phyloP scores from a whole-genome alignment of 1,140 invertebrate genomes.

The Aphis craccivora region DNA sequence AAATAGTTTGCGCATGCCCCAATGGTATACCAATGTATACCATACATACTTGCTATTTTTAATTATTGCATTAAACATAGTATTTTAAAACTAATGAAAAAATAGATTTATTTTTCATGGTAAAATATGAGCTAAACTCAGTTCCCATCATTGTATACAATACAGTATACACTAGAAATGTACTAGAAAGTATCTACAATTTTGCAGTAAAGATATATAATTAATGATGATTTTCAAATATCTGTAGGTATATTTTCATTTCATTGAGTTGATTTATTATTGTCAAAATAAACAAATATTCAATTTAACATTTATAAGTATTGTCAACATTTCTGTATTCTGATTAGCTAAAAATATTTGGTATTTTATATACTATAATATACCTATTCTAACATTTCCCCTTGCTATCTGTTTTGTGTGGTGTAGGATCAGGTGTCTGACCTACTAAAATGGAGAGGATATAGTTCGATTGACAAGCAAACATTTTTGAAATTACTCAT shows the following conservation, averaged over 20 bases:
- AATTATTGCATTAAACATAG: background rate
- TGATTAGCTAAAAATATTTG: background rate
- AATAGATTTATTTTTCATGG: background rate
- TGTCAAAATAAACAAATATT: background rate
- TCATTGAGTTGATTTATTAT: background rate
- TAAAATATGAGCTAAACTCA: background rate
- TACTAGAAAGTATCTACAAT: background rate
- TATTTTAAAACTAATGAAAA: background rate
- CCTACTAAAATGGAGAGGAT: slow-evolving; percentile 52
- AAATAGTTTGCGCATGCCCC: too few relatives aligned
- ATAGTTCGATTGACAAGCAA: slow-evolving; percentile 52
- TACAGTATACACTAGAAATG: background rate
- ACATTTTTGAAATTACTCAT: slow-evolving; percentile 52
- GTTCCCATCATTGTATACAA: background rate
- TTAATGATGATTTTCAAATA: background rate
- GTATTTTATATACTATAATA: slow-evolving; percentile 8
- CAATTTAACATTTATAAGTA: background rate
- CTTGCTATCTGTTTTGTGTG: slow-evolving; percentile 50
- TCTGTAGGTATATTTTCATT: background rate
- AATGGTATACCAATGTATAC: too few relatives aligned
- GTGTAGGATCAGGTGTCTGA: slow-evolving; percentile 54
- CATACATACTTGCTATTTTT: background rate
- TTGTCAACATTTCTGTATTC: background rate
- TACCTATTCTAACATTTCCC: slow-evolving; percentile 46
- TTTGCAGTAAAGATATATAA: background rate